Evolutionary conservation across 2,888 invertebrate species (phyloP).

Genomic region (Athalia circularis): DNA sequence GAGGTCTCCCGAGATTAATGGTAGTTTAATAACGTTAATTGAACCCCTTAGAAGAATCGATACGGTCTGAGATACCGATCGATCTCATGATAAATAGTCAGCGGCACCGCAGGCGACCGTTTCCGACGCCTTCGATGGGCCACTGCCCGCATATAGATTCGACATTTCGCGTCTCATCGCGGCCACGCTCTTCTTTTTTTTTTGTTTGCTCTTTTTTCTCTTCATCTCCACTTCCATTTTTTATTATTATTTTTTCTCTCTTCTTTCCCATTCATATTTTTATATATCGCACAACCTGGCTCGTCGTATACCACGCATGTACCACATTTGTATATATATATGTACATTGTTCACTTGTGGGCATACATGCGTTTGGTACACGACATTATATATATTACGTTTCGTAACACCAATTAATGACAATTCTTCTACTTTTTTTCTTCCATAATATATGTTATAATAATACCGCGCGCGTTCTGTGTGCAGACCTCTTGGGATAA

Average conservation of each 20-base stretch:
- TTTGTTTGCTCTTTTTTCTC: slow-evolving; percentile 52
- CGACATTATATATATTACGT: too few species aligned
- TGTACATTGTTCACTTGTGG: too few species aligned
- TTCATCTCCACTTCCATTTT: too few species aligned
- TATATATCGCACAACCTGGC: too few species aligned
- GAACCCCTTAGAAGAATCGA: slow-evolving; percentile 73
- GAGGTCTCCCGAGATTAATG: slow-evolving; percentile 65
- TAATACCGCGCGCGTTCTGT: not conserved
- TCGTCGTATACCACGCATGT: too few species aligned
- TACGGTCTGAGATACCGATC: slow-evolving; percentile 72
- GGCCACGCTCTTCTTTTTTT: not conserved
- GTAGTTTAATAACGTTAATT: slow-evolving; percentile 73
- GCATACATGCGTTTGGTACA: too few species aligned
- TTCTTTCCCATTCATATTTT: too few species aligned
- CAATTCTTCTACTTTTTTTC: slow-evolving; percentile 55
- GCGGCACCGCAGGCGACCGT: slow-evolving; percentile 72
- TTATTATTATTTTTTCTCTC: too few species aligned
- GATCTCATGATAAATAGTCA: slow-evolving; percentile 73
- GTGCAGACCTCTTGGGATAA: slow-evolving; percentile 13
- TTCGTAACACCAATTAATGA: slow-evolving; percentile 67
- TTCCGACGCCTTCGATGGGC: slow-evolving; percentile 63
- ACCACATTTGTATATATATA: too few species aligned
- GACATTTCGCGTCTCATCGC: slow-evolving; percentile 36
- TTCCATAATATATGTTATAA: too few species aligned
- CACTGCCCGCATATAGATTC: slow-evolving; percentile 7